A percentile compares a stretch with the other conserved stretches of the same genome.
Evolutionary conservation across 2,113 vertebrate species (phyloP).

Genomic region (Ptyas mucosa): DNA sequence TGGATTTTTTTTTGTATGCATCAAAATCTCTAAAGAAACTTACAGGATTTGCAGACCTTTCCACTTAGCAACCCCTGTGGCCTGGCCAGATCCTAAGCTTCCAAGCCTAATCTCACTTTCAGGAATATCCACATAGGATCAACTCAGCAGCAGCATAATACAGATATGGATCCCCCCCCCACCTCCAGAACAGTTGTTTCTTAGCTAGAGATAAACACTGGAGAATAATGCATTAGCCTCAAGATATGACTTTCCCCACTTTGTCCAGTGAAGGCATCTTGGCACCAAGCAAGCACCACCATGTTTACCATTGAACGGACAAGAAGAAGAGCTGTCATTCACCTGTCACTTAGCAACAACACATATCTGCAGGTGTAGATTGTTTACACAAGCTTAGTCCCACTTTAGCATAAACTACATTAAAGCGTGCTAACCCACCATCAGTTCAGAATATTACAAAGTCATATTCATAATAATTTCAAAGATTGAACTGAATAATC

Average conservation of each 20-base stretch:
- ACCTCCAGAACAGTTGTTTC: fast-evolving
- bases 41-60: not conserved
- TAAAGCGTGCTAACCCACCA: not conserved
- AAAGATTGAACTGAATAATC: not conserved
- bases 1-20: not conserved
- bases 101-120: not conserved
- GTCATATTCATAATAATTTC: not conserved
- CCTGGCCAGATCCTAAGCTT: not conserved
- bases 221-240: not conserved
- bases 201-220: not conserved
- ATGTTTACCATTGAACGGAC: slow-evolving; percentile 31
- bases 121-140: not conserved
- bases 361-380: slow-evolving; percentile 41
- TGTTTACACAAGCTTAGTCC: not conserved
- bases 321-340: slow-evolving; percentile 38
- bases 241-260: not conserved
- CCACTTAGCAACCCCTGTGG: not conserved
- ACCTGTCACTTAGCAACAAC: slow-evolving; percentile 55
- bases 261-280: slow-evolving; percentile 28
- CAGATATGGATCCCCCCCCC: not conserved
- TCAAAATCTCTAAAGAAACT: not conserved
- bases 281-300: slow-evolving; percentile 21
- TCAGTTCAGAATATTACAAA: not conserved
- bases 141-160: not conserved
- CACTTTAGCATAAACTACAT: not conserved